These are phyloP conservation scores for Rhimphoctona megacephalus DNA, from an alignment of 2,888 invertebrate species.

Conservation along the genomic window DNA sequence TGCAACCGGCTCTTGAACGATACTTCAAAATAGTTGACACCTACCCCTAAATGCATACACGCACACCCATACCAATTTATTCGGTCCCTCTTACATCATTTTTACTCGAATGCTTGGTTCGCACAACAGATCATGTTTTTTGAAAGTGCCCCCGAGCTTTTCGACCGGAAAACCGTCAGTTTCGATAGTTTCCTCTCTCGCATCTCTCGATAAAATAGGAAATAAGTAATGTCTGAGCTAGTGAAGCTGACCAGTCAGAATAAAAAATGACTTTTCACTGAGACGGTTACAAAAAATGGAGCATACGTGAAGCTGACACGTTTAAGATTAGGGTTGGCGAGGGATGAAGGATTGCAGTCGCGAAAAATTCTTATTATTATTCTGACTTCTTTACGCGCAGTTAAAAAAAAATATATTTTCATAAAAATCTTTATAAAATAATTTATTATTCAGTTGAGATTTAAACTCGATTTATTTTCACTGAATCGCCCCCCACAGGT, in stretches of 20 bases:
- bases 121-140: slow-evolving; percentile 41
- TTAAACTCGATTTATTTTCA: neutral
- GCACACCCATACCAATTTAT: slow-evolving; percentile 6
- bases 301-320: slow-evolving; percentile 59
- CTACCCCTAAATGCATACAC: neutral
- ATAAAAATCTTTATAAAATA: neutral
- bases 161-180: slow-evolving; percentile 37
- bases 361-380: neutral
- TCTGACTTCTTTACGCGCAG: neutral
- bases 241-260: slow-evolving; percentile 21
- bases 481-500: neutral
- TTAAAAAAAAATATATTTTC: neutral
- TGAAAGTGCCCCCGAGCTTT: slow-evolving; percentile 25
- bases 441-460: neutral
- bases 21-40: slow-evolving; percentile 56
- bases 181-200: slow-evolving; percentile 11
- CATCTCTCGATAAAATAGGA: slow-evolving; percentile 21
- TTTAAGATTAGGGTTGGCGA: slow-evolving; percentile 40
- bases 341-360: slow-evolving; percentile 15
- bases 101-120: slow-evolving; percentile 28
- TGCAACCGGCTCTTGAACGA: slow-evolving; percentile 30
- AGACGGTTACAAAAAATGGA: slow-evolving; percentile 6
- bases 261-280: slow-evolving; percentile 62
- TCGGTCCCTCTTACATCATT: slow-evolving; percentile 18
- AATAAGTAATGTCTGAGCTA: slow-evolving; percentile 4